These are phyloP conservation scores for Petrocephalus sullivani DNA, from an alignment of 2,797 vertebrate genomes.

Conservation along the genomic window DNA sequence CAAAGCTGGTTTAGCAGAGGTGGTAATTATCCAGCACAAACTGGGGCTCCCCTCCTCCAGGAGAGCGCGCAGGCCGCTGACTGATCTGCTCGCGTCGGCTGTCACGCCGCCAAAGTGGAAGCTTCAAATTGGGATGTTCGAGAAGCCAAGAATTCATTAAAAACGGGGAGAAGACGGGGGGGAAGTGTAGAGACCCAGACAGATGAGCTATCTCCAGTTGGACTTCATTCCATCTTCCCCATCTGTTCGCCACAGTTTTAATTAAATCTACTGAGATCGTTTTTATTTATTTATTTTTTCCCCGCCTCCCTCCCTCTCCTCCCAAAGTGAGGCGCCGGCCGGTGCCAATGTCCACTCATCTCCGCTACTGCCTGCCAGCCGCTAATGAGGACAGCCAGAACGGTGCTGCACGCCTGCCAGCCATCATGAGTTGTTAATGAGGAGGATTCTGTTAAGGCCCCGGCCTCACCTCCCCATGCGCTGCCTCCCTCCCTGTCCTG, in stretches of 20 bases:
- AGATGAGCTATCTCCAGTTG: constrained; percentile 90
- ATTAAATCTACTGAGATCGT: constrained; percentile 96
- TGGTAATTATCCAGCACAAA: constrained; percentile 56
- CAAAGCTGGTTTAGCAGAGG: constrained; percentile 36
- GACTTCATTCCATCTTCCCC: constrained; percentile 85
- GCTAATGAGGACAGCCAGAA: constrained; percentile 80
- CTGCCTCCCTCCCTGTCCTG: constrained; percentile 43
- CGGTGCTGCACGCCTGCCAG: constrained; percentile 64
- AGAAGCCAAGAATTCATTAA: constrained; percentile 77
- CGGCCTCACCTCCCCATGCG: constrained; percentile 48
- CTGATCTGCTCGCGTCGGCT: constrained; percentile 41
- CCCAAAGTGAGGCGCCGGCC: constrained; percentile 67
- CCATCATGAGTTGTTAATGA: constrained; percentile 91
- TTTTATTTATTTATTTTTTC: constrained; percentile 54
- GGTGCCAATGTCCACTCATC: constrained; percentile 85
- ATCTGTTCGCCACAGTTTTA: constrained; percentile 95
- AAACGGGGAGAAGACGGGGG: constrained; percentile 41
- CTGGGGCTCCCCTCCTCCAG: constrained; percentile 46
- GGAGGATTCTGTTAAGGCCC: constrained; percentile 73
- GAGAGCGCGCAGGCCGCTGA: constrained; percentile 45
- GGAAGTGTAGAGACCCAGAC: constrained; percentile 64
- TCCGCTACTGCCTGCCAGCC: constrained; percentile 79
- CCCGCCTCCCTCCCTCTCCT: constrained; percentile 50
- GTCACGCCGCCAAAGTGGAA: constrained; percentile 63
- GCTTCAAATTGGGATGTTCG: constrained; percentile 55